phyloP scores from a whole-genome alignment of 2,113 vertebrate genomes.

The Nestor notabilis region DNA sequence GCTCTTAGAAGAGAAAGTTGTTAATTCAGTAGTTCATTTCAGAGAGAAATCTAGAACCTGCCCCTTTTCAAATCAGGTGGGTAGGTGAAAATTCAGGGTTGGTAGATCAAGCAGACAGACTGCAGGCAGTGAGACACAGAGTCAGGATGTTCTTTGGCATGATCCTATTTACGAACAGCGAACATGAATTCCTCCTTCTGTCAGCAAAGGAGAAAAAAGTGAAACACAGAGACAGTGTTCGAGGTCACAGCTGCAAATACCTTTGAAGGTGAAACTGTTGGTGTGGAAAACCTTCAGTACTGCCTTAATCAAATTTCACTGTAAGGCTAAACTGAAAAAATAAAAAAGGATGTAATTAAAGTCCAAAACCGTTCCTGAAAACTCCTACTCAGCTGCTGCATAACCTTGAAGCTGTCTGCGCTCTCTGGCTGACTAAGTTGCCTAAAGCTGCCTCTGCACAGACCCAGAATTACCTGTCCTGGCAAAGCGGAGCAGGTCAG shows the following conservation, averaged over 20 bases:
- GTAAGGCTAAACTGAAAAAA: background rate
- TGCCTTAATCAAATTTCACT: slow-evolving; percentile 3
- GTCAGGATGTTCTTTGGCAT: background rate
- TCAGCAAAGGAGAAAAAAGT: background rate
- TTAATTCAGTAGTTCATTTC: background rate
- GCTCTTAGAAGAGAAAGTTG: background rate
- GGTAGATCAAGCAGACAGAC: background rate
- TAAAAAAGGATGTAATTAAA: background rate
- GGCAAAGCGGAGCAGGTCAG: background rate
- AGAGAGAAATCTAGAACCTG: background rate
- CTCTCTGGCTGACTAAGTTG: background rate
- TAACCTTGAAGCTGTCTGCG: background rate
- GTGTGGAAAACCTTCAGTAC: slow-evolving; percentile 22
- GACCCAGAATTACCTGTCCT: background rate
- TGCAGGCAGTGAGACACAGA: background rate
- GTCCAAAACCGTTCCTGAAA: background rate
- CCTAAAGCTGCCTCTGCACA: background rate
- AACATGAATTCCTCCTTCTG: background rate
- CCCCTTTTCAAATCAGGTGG: background rate
- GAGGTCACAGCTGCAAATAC: background rate
- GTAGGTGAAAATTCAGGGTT: slow-evolving; percentile 3
- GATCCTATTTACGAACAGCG: background rate
- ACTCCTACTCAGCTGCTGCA: background rate
- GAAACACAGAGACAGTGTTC: background rate
- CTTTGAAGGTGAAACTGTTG: slow-evolving; percentile 25